Conservation (phyloP, 92 coral and sea anemone genomes). For the Phenganax stokvisi region DNA sequence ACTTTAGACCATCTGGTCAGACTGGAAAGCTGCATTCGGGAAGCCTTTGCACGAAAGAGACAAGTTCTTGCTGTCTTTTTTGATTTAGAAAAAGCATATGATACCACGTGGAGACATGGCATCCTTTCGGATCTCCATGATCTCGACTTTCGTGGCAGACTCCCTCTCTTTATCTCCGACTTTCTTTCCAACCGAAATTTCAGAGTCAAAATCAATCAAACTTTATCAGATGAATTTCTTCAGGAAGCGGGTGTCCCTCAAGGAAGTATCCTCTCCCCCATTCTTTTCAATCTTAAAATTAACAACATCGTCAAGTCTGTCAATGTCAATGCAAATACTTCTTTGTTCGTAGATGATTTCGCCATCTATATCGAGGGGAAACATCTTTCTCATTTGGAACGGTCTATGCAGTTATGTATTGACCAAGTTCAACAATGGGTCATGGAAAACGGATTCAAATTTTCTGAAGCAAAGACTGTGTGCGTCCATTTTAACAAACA, state of each 20-base stretch:
- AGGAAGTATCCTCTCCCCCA: conserved; percentile 28
- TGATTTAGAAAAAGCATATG: neutral
- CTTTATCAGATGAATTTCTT: conserved; percentile 12
- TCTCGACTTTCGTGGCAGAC: conserved; percentile 4
- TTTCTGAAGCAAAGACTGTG: conserved; percentile 22
- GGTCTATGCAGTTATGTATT: neutral
- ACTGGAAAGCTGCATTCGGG: neutral
- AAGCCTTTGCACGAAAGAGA: conserved; percentile 1
- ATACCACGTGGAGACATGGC: conserved; percentile 30
- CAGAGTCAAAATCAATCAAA: neutral
- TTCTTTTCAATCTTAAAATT: conserved; percentile 11
- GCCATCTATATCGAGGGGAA: neutral
- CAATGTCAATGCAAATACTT: neutral
- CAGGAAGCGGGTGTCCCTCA: conserved; percentile 23
- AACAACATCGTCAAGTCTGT: conserved; percentile 22
- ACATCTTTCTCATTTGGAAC: neutral
- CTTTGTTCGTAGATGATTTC: conserved; percentile 19
- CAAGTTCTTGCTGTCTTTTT: conserved; percentile 2
- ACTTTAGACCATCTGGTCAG: conserved; percentile 8
- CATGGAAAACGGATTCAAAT: neutral
- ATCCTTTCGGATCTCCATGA: conserved; percentile 18
- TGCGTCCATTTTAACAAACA: conserved; percentile 13
- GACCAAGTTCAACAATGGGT: neutral
- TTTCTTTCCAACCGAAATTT: conserved; percentile 15
- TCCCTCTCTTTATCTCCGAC: neutral